Base-by-base conservation (phyloP, 2,888 invertebrate species). In the Mythimna loreyi region DNA sequence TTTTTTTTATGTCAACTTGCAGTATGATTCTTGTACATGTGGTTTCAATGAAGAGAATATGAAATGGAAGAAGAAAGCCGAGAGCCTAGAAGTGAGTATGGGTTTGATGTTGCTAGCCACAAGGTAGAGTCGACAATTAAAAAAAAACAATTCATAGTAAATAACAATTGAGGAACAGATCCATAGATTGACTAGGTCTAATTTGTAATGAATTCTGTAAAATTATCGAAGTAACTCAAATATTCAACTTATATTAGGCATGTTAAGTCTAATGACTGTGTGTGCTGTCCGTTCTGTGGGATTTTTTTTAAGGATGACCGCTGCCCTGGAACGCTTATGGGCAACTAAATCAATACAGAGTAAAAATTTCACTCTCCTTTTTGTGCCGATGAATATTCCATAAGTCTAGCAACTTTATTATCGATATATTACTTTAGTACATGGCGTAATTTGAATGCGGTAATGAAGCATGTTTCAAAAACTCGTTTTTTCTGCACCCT, bases 1-100 rank as follows among this genome's bases (percentile, higher is more conserved):
- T n/a, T 61, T 67, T 53, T 72, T 53, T 72, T 70, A 83, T 66
- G 25, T 53, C 25, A 43, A 28, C 28, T 75, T 78, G 3, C 89
- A 95, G 95, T 77, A 2, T 91, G 90, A 36, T 67, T 49, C 68
- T 67, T 94, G 94, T 69, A 86, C 87, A 2, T 94, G 93, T 78
- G 93, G 91, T 0, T 76, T 92, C 66, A 74, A 87, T 61, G 89
- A 91, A 53, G 93, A 94, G 74, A 92, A 91, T 70, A 81, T 56
- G 64, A 87, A 74, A 68, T 73, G 93, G 30, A 92, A 88, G 62
- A 25, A 56, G 19, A 52, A 36, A 80, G 33, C 55, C 4, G 80
- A 75, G 55, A 23, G 9, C 13, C 40, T 56, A 23, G 60, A 75
- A 67, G 75, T 75, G 47, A 76, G 80, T 76, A 75, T 56, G 16